A percentile compares a stretch with the other conserved stretches of the same genome.
Conservation (phyloP, 92 coral and sea anemone genomes). For the Blastomussa wellsi region DNA sequence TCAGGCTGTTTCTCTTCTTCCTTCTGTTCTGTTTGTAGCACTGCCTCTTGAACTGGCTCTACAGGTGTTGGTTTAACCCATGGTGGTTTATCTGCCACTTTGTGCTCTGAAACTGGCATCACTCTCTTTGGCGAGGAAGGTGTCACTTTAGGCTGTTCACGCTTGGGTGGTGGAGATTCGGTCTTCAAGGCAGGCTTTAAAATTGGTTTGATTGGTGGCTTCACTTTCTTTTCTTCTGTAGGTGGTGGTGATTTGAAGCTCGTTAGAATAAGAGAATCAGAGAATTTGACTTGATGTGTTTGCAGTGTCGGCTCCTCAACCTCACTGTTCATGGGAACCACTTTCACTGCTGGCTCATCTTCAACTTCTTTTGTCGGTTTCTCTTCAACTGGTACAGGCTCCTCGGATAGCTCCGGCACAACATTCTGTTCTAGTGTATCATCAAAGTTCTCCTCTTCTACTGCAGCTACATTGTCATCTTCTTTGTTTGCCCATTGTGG, state of each 20-base stretch:
- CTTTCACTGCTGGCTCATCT: conserved; percentile 10
- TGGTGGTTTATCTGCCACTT: conserved; percentile 52
- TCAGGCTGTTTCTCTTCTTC: conserved; percentile 28
- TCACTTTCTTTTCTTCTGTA: conserved; percentile 49
- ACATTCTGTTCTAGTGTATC: not conserved
- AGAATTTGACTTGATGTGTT: conserved; percentile 55
- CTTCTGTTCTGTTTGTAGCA: conserved; percentile 10
- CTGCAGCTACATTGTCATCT: not conserved
- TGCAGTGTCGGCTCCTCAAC: conserved; percentile 24
- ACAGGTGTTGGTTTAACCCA: conserved; percentile 46
- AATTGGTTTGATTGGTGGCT: conserved; percentile 49
- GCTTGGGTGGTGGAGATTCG: conserved; percentile 7
- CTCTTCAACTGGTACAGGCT: conserved; percentile 9
- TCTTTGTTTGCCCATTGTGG: conserved; percentile 33
- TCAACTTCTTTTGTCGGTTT: conserved; percentile 15
- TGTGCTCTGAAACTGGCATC: conserved; percentile 41
- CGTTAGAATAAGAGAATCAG: conserved; percentile 62
- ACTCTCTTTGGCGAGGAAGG: conserved; percentile 16
- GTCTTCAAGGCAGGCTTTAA: conserved; percentile 55
- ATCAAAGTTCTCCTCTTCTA: not conserved
- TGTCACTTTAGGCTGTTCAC: not conserved
- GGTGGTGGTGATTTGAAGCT: conserved; percentile 60
- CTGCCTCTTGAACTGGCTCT: conserved; percentile 14
- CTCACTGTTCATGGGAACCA: not conserved
- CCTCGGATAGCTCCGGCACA: conserved; percentile 17